Conservation (phyloP, 2,797 vertebrate species). For the Macrochelys suwanniensis region DNA sequence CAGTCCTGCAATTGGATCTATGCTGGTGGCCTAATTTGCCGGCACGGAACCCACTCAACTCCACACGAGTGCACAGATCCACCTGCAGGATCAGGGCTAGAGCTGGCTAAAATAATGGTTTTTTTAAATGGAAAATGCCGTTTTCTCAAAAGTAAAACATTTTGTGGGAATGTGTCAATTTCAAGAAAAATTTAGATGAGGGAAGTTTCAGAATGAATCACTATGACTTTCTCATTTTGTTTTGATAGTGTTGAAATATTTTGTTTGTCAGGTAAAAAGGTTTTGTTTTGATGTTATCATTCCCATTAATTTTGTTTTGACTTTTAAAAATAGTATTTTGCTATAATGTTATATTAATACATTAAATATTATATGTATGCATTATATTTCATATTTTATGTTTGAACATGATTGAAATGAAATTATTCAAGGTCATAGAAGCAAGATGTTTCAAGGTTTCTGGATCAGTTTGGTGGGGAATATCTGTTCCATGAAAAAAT, state of each 20-base stretch:
- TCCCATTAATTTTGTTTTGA: not conserved
- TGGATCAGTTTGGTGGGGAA: not conserved
- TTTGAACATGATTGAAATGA: not conserved
- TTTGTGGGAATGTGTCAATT: not conserved
- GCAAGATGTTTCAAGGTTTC: not conserved
- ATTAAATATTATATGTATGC: not conserved
- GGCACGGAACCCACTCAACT: too few species aligned
- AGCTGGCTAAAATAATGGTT: not conserved
- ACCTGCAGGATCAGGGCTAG: not conserved
- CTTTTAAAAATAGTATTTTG: not conserved
- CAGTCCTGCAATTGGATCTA: not conserved
- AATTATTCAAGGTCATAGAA: not conserved
- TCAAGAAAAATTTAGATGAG: not conserved
- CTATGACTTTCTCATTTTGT: not conserved
- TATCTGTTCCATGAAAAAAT: not conserved
- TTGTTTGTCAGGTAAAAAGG: not conserved
- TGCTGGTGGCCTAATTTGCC: not conserved
- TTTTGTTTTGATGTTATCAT: not conserved
- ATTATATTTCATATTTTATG: not conserved
- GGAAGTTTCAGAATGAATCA: not conserved
- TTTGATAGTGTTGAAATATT: not conserved
- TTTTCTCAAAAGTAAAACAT: not conserved
- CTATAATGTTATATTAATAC: not conserved
- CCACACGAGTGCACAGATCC: too few species aligned
- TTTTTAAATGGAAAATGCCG: not conserved